These are phyloP conservation scores for Dinocampus coccinellae DNA, from an alignment of 2,888 invertebrate genomes.

Conservation along the genomic window DNA sequence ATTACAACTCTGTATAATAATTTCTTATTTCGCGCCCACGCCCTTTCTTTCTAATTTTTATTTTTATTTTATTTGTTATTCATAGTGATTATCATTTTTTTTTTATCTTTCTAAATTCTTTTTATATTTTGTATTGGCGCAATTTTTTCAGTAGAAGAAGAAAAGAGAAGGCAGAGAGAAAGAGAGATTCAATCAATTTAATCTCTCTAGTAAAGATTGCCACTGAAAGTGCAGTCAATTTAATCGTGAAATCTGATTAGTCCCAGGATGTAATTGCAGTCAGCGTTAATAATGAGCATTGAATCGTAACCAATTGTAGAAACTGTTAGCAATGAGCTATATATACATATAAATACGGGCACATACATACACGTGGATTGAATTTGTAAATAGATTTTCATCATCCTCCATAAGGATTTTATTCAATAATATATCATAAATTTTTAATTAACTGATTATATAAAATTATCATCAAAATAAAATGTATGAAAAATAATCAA, in stretches of 20 bases:
- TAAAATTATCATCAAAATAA: not conserved
- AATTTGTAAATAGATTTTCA: not conserved
- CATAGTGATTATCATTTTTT: not conserved
- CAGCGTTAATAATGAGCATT: slow-evolving; percentile 7
- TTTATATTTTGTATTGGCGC: not conserved
- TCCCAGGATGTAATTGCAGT: slow-evolving; percentile 12
- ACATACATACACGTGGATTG: not conserved
- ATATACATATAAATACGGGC: not conserved
- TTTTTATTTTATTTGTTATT: not conserved
- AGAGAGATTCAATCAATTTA: slow-evolving; percentile 4
- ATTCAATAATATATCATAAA: not conserved
- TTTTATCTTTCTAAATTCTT: slow-evolving; percentile 13
- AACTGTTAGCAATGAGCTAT: not conserved
- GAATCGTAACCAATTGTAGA: slow-evolving; percentile 10
- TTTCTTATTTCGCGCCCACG: slow-evolving; percentile 16
- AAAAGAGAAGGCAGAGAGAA: not conserved
- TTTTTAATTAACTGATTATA: slow-evolving; percentile 1
- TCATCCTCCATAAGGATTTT: not conserved
- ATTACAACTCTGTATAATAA: slow-evolving; percentile 16
- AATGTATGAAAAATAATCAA: not conserved
- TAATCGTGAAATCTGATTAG: slow-evolving; percentile 21
- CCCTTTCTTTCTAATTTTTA: slow-evolving; percentile 4
- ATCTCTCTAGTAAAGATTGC: not conserved
- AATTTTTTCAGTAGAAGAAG: not conserved
- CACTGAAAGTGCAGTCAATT: slow-evolving; percentile 2